A percentile compares a stretch with the other conserved stretches of the same genome.
Conservation (phyloP, 2,888 invertebrate genomes). For the Chrysolina oricalcia region DNA sequence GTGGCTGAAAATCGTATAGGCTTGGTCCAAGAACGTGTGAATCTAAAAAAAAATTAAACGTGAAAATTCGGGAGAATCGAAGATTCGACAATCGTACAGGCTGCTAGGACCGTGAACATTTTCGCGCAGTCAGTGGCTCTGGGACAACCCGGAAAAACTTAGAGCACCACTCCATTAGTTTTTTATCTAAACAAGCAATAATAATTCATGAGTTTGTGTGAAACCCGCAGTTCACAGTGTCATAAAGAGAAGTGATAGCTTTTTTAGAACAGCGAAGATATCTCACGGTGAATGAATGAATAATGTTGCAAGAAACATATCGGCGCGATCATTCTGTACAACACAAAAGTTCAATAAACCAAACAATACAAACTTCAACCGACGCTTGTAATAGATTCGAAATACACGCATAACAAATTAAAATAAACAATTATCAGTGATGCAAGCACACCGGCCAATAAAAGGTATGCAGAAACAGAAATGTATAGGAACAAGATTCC, state of each 20-base stretch:
- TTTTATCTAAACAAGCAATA: too few relatives aligned
- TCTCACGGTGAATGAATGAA: neutral
- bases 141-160: too few relatives aligned
- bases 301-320: slow-evolving; percentile 1
- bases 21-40: too few relatives aligned
- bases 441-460: slow-evolving; percentile 11
- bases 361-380: slow-evolving; percentile 8
- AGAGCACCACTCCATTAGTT: too few relatives aligned
- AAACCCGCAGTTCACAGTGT: neutral
- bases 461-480: slow-evolving; percentile 27
- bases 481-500: slow-evolving; percentile 41
- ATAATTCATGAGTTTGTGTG: too few relatives aligned
- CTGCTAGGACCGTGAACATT: too few relatives aligned
- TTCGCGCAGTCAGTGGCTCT: too few relatives aligned
- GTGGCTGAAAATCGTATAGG: too few relatives aligned
- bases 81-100: too few relatives aligned
- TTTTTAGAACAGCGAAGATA: neutral
- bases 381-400: slow-evolving; percentile 5
- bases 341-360: slow-evolving; percentile 6
- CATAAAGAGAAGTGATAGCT: neutral
- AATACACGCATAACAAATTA: slow-evolving; percentile 19
- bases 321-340: neutral
- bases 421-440: slow-evolving; percentile 13
- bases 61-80: too few relatives aligned
- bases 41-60: too few relatives aligned